Percentiles rank a stretch among this genome's conserved stretches.
These are phyloP conservation scores for Garra rufa DNA, from an alignment of 2,113 vertebrate species.

Conservation along the genomic window DNA sequence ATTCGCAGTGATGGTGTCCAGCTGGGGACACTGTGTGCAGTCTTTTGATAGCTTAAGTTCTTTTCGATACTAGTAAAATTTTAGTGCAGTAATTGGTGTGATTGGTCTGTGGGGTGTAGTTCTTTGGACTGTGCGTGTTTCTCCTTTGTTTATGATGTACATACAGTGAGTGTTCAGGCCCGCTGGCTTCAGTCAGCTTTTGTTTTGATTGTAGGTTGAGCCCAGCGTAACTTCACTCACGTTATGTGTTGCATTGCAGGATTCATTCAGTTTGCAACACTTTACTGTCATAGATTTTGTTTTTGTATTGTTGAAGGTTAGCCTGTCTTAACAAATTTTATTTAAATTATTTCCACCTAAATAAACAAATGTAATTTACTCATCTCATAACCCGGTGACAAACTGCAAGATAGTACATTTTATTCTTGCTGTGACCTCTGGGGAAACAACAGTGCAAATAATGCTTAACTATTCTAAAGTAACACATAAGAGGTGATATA, in stretches of 20 bases:
- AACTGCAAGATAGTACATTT: background rate
- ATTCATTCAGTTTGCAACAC: background rate
- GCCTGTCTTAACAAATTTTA: background rate
- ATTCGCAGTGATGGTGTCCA: constrained; percentile 23
- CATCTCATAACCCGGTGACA: background rate
- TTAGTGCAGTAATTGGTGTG: background rate
- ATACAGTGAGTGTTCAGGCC: background rate
- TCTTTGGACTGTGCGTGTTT: background rate
- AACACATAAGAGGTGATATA: background rate
- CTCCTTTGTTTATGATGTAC: constrained; percentile 9
- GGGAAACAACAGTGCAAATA: background rate
- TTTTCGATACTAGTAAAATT: background rate
- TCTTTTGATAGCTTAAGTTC: background rate
- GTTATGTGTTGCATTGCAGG: background rate
- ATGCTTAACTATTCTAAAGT: background rate
- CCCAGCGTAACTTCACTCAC: background rate
- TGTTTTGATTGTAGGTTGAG: constrained; percentile 12
- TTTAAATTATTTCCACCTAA: background rate
- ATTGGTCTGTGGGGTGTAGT: background rate
- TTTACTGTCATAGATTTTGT: background rate
- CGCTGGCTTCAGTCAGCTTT: constrained; percentile 20
- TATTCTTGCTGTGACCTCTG: background rate
- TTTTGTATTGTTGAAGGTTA: background rate
- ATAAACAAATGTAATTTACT: background rate
- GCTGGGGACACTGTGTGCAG: constrained; percentile 27